Evolutionary conservation across 2,113 vertebrate genomes (phyloP), one percentile per base, ranked within the genome.

Genomic region (Aythya baeri): DNA sequence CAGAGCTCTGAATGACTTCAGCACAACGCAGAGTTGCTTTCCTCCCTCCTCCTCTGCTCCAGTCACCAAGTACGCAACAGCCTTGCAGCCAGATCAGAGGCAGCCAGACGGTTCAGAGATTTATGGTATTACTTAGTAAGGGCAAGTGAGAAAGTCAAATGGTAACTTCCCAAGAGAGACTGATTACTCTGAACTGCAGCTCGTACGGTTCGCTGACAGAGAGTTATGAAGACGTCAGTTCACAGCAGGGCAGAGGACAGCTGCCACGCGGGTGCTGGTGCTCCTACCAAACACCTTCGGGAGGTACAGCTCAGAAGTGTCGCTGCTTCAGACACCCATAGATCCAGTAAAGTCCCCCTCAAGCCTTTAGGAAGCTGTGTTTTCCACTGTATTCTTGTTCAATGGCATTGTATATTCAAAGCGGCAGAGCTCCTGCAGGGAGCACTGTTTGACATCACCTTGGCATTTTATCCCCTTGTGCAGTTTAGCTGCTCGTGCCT

Each of bases 121-220:
- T 96, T 93, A 95, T 94, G 46, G 80, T 58, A 66, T 88, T 95
- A 73, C 90, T 92, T 91, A 82, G 71, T 70, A 77, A 96, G 93
- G 86, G 83, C 90, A 96, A 96, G 83, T 41, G 88, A 13, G 8
- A 94, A 96, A 96, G 93, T 91, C 85, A 91, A 82, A 74, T 15
- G 49, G 62, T 74, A 83, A 83, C 90, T 85, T 95, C 87, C 83
- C 80, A 57, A 88, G 90, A 94, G 80, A 95, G 86, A 94, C 88
- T 83, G 86, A 97, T 91, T 95, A 52, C 89, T 87, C 61, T 77
- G 92, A 93, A 89, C 66, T 95, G 82, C 74, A 95, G 67, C 86
- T 93, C 87, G 76, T 87, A 92, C 77, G 67, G 66, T 74, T 91
- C 66, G 34, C 79, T 76, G 90, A 90, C 90, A 86, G 73, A 91